Conservation (phyloP, 2,113 vertebrate species). For the Platysteira castanea region DNA sequence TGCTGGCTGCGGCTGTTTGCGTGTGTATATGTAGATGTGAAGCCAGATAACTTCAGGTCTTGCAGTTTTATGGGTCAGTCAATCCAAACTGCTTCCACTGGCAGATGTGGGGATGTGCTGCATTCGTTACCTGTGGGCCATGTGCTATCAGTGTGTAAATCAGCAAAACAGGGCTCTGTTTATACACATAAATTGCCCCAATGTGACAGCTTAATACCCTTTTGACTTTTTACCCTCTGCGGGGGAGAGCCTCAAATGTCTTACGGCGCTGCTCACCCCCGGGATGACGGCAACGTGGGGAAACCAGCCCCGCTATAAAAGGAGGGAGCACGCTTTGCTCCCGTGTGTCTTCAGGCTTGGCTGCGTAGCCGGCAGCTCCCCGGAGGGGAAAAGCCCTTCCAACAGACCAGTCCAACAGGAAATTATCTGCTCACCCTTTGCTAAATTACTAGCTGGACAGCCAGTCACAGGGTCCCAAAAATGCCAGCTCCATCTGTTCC, state of each 20-base stretch:
- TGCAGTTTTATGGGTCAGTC: slow-evolving; percentile 70
- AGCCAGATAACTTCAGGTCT: slow-evolving; percentile 59
- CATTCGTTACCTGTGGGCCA: slow-evolving; percentile 59
- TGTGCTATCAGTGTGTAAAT: slow-evolving; percentile 66
- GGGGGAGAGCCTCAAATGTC: slow-evolving; percentile 51
- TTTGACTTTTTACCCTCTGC: slow-evolving; percentile 67
- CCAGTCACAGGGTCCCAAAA: slow-evolving; percentile 36
- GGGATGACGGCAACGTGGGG: neutral
- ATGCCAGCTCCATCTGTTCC: slow-evolving; percentile 17
- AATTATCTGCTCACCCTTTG: slow-evolving; percentile 38
- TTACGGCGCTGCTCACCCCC: neutral
- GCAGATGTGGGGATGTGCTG: slow-evolving; percentile 64
- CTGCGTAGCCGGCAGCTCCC: slow-evolving; percentile 24
- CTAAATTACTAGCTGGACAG: slow-evolving; percentile 41
- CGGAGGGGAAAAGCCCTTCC: slow-evolving; percentile 41
- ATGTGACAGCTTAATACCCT: slow-evolving; percentile 70
- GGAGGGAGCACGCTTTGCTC: neutral
- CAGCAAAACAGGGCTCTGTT: slow-evolving; percentile 65
- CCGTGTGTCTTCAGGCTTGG: slow-evolving; percentile 46
- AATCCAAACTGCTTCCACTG: slow-evolving; percentile 62
- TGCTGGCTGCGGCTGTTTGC: slow-evolving; percentile 49
- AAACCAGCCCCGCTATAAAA: slow-evolving; percentile 41
- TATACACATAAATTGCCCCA: slow-evolving; percentile 66
- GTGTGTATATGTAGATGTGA: slow-evolving; percentile 60
- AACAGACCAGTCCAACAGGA: slow-evolving; percentile 63